Percentiles rank a stretch among this genome's conserved stretches.
phyloP scores from a whole-genome alignment of 2,113 vertebrate genomes.

The Oncorhynchus keta region DNA sequence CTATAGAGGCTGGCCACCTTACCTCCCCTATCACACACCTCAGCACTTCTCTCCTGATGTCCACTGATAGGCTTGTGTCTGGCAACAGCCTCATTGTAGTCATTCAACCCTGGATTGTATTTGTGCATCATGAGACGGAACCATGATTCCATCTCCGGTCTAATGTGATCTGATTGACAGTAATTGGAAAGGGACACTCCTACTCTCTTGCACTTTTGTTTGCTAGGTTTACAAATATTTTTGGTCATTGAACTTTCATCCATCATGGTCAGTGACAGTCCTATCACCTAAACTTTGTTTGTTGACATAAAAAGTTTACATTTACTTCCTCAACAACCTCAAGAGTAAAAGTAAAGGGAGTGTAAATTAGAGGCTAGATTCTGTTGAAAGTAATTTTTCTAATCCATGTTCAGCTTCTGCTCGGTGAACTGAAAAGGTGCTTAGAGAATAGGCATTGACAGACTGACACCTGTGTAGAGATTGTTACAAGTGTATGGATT shows the following conservation, averaged over 20 bases:
- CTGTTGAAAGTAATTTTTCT: too few species aligned
- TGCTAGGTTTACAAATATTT: background rate
- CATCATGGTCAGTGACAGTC: background rate
- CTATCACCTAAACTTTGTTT: too few species aligned
- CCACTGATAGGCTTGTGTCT: conserved; percentile 50
- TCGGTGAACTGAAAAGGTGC: too few species aligned
- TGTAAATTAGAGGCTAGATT: too few species aligned
- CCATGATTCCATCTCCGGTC: conserved; percentile 33
- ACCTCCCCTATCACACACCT: background rate
- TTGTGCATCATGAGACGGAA: conserved; percentile 34
- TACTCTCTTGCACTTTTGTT: background rate
- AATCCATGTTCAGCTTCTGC: too few species aligned
- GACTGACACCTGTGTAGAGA: too few species aligned
- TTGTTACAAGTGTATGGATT: too few species aligned
- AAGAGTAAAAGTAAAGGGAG: too few species aligned
- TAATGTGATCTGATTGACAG: conserved; percentile 2
- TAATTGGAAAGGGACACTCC: conserved; percentile 21
- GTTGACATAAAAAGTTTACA: too few species aligned
- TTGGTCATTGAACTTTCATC: background rate
- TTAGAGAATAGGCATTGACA: too few species aligned
- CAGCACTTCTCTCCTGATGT: conserved; percentile 9
- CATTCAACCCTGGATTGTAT: conserved; percentile 44
- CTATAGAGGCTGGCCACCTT: conserved; percentile 9
- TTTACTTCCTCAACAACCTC: too few species aligned
- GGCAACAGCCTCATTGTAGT: conserved; percentile 27